Percentiles rank a stretch among this genome's conserved stretches.
Conservation (phyloP, 2,888 invertebrate species). For the Synanthedon formicaeformis region DNA sequence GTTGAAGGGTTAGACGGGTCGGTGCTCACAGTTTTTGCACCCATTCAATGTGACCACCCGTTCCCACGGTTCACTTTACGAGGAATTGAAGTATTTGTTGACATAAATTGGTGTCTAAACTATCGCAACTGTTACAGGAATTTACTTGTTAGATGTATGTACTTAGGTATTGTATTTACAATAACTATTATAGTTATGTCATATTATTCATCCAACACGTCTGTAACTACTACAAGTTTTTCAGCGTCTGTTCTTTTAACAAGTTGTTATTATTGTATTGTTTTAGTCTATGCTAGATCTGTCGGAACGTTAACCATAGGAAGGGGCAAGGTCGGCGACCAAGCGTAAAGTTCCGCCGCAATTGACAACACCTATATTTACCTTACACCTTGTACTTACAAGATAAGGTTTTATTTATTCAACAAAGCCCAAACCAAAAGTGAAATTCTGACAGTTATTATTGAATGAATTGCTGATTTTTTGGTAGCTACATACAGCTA, state of each 20-base stretch:
- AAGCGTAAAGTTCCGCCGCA: constrained; percentile 58
- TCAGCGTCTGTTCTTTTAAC: no score
- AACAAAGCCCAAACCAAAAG: no score
- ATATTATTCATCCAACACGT: no score
- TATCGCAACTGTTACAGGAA: neutral
- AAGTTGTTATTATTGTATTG: no score
- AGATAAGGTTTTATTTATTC: no score
- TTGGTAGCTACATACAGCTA: neutral
- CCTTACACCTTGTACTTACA: neutral
- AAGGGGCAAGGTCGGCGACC: constrained; percentile 63
- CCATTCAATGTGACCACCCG: constrained; percentile 36
- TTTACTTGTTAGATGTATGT: no score
- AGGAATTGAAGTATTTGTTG: neutral
- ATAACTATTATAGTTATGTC: no score
- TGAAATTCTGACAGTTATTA: no score
- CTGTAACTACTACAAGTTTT: no score
- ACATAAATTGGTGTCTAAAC: neutral
- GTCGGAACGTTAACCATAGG: constrained; percentile 22
- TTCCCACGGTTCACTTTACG: constrained; percentile 46
- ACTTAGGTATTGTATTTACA: no score
- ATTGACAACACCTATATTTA: constrained; percentile 31
- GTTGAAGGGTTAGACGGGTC: constrained; percentile 34
- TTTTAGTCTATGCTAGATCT: neutral
- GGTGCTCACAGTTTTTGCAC: constrained; percentile 57
- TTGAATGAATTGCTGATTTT: constrained; percentile 1